Base-by-base conservation (phyloP, 2,113 vertebrate species). In the Pterophyllum scalare region DNA sequence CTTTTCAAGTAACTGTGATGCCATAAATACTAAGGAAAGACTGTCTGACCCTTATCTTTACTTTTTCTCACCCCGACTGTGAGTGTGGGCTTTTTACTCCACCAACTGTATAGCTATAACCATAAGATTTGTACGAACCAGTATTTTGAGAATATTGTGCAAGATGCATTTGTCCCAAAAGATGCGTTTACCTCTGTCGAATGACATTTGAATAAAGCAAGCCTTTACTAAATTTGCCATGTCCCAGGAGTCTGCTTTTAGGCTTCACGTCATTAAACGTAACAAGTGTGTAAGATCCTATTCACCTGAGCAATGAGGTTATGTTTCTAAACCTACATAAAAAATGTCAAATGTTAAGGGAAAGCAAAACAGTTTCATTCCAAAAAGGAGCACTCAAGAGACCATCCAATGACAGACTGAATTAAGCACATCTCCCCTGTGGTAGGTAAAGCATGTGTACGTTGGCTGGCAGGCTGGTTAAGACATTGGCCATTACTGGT, bases 281-380 rank as follows among this genome's bases (percentile, higher is more conserved):
- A 65, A 82, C 59, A 61, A 65, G 61, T 26, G 6, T 52, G 28
- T 31, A 54, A 46, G 33, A 84, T 72, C 46, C 28, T 15, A 46
- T 72, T 56, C 83, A 65, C 79, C 49, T 80, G 19, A 76, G 79
- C 60, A 46, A 62, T 13, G 0, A 28, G 24, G 58, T 59, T 74
- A 49, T 60, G 65, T 85, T 70, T 87, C n/a, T 19, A 75, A 85
- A 81, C 43, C 59, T 77, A 61, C 88, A 87, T 92, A 26, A 87
- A 92, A 33, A 59, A n/a, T 60, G 81, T 84, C 4, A 80, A 24
- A 86, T 76, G 83, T 67, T 77, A 79, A 90, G 90, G 58, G 78
- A 83, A 86, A 85, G 84, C 88, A 56, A 79, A 91, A 86, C 81
- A 82, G 81, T 83, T 88, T 90, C 62, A 79, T 85, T 88, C 70